Evolutionary conservation across 2,888 invertebrate genomes (phyloP), one percentile per base, ranked within the genome.

Genomic region (Lordiphosa fenestrarum): DNA sequence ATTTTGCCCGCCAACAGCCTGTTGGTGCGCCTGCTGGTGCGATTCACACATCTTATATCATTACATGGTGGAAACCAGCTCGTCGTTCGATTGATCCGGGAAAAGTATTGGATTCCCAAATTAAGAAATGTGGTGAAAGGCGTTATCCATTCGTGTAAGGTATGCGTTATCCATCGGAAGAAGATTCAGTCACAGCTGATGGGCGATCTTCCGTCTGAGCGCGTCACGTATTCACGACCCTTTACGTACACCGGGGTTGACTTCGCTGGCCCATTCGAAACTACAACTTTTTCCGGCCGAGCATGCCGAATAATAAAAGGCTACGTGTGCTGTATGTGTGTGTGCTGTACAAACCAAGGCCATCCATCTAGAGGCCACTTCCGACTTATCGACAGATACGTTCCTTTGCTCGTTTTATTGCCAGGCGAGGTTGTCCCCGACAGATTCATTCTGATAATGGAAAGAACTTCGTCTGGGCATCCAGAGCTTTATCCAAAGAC

Each of bases 341-440:
- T 25, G 25, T 6, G 25, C 6, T 25, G 2, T 6, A 36, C 39
- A 4, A 4, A 39, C 39, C 3, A 39, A 39, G 12, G 46, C 46
- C 4, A 33, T 46, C 33, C 33, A 46, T 30, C 13, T 15, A 15
- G 15, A 15, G 15, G 15, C 15, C 15, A 15, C 15, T 15, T 15
- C 15, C 15, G 15, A 15, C 33, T 33, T 46, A 33, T 12, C 13
- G 6, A 13, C 46, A 9, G 33, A 46, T 5, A 46, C 13, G 9
- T 46, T 46, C 13, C 5, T 46, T 46, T 13, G 30, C 46, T 15
- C 25, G 46, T 3, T 46, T 33, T 7, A 12, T 46, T 4, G 30
- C 46, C 4, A 33, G 46, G 15, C 46, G 46, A 7, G 33, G 30
- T 12, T 46, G 46, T 33, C 46, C 15, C 2, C 13, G 4, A 1